Evolutionary conservation across 2,797 vertebrate species (phyloP).

Genomic region (Thalassophryne amazonica): DNA sequence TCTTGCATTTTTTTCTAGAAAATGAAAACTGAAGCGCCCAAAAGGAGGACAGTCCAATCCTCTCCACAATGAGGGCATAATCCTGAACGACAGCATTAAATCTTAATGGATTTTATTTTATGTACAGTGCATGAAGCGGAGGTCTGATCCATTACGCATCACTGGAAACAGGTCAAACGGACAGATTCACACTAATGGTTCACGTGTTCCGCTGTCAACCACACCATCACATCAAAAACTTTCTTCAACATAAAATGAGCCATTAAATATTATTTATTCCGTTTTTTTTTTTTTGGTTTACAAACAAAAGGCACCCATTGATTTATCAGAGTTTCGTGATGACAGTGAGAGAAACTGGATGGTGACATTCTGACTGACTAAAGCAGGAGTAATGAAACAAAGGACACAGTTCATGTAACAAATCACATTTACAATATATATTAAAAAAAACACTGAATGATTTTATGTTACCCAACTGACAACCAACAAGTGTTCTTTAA

Average conservation of each 20-base stretch:
- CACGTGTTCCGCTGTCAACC: not conserved
- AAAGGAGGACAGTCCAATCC: not conserved
- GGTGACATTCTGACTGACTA: not conserved
- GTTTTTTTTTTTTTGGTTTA: conserved; percentile 83
- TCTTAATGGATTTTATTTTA: conserved; percentile 45
- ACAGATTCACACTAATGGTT: conserved; percentile 15
- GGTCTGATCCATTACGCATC: conserved; percentile 19
- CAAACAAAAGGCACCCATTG: conserved; percentile 91
- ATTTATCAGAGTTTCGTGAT: conserved; percentile 55
- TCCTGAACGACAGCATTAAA: conserved; percentile 40
- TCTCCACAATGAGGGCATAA: conserved; percentile 14
- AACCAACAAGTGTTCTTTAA: too few species aligned
- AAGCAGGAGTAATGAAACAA: not conserved
- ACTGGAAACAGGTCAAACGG: conserved; percentile 42
- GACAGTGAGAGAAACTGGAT: too few species aligned
- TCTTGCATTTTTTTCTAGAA: not conserved
- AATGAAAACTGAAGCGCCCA: not conserved
- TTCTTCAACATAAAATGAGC: not conserved
- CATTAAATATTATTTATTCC: conserved; percentile 67
- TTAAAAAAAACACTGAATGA: not conserved
- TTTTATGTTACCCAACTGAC: too few species aligned
- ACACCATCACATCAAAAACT: not conserved
- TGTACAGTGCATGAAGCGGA: not conserved
- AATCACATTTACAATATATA: not conserved
- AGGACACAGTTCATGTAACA: not conserved